Evolutionary conservation across 2,888 invertebrate species (phyloP), one percentile per base, ranked within the genome.

Genomic region (Dione vanillae): DNA sequence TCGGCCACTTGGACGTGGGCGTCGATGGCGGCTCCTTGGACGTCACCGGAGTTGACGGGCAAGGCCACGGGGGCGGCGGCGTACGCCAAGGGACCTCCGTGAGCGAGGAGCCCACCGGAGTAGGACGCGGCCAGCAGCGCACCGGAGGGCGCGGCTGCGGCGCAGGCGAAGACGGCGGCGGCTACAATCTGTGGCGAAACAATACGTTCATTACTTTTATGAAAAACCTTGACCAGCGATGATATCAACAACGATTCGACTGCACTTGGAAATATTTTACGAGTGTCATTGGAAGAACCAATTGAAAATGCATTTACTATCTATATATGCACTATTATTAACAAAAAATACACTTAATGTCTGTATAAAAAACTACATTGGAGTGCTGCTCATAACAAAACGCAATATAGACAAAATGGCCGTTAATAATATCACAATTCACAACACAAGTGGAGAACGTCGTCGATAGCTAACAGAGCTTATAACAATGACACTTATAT

Each of bases 111-210:
- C 56, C 78, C 79, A 43, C 83, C 83, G 74, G 79, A 83, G 75
- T 86, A 88, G 79, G 84, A 84, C 51, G 82, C 80, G 76, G 83
- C 87, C 85, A 89, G 84, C 88, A 89, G 83, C 71, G 82, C 83
- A 76, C 90, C 89, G 61, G 89, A 89, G 58, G 89, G 89, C 67
- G 83, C 88, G 77, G 90, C 90, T 85, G 89, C 88, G 88, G 90
- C 89, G 87, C 86, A 89, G 85, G 83, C 83, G 82, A 83, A 80
- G 82, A 94, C 85, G 89, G 94, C 92, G 85, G 90, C 89, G 88
- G 94, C 88, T 81, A 94, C 93, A 89, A 94, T 94, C 94, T 94
- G 89, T 58, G 83, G 85, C 82, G 77, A 76, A 79, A 82, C 78
- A 78, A 75, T 56, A 66, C 2, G 5, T 27, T 67, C 7, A 16